Evolutionary conservation across 2,113 vertebrate genomes (phyloP), one percentile per base, ranked within the genome.

Genomic region (Phalacrocorax pelagicus): DNA sequence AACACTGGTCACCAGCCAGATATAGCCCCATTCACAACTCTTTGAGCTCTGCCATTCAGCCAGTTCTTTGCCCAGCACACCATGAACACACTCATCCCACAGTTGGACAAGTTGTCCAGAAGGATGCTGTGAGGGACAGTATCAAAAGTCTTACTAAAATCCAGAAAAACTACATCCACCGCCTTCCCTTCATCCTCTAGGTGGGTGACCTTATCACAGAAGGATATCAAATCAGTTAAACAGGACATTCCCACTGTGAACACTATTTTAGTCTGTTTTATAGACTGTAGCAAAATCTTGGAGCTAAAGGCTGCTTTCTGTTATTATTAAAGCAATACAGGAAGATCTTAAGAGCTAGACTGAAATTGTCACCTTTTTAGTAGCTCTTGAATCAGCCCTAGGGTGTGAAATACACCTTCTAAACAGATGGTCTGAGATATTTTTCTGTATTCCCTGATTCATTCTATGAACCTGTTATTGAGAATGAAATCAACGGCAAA

Each of bases 361-460:
- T 85, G 57, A 75, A 81, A 46, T 9, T 72, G 57, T 65, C 47
- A 83, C n/a, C 63, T 92, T 61, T 88, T 77, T 26, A 74, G 63
- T 57, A 47, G 65, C 21, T 81, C 70, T 88, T 59, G 36, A 81
- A 65, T 86, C 75, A 82, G 62, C 70, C 40, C 22, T 19, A 29
- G 51, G 27, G 58, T 86, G 75, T 80, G 70, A 94, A 91, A 91
- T 82, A 65, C 1, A 69, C 57, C 46, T 90, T 92, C 46, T 52
- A 52, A 91, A 84, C 92, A 80, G 81, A 92, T 81, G 83, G 81
- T 46, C 51, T 77, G 77, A 61, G 80, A 59, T 82, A n/a, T 90
- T 75, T 86, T 72, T 82, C 90, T 91, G 40, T 88, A 46, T 95
- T 94, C 66, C 65, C 78, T 52, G 70, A 57, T 87, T 96, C 49